Conservation (phyloP, 1,140 invertebrate genomes). For the Pseudachorutes palmiensis region DNA sequence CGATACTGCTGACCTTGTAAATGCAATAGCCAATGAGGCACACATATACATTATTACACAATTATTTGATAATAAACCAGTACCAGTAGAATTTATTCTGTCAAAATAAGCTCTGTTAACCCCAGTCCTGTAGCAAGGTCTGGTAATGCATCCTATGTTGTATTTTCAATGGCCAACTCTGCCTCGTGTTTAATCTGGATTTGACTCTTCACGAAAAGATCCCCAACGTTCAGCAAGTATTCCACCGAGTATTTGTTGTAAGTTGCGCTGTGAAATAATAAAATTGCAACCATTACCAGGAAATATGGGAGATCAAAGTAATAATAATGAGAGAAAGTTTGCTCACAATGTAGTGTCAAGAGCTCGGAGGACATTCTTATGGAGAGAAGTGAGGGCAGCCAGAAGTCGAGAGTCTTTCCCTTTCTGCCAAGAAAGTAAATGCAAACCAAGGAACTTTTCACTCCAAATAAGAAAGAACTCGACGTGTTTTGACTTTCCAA, state of each 20-base stretch:
- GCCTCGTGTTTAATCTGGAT: neutral
- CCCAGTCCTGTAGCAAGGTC: too few species aligned
- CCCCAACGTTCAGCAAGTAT: neutral
- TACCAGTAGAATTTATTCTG: too few species aligned
- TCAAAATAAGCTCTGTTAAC: too few species aligned
- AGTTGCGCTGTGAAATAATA: neutral
- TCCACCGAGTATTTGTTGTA: constrained; percentile 1
- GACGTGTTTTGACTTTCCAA: constrained; percentile 1
- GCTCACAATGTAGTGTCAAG: neutral
- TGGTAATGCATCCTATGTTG: too few species aligned
- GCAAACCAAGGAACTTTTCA: neutral
- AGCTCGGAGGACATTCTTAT: neutral
- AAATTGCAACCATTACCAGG: too few species aligned
- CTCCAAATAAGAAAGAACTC: constrained; percentile 3
- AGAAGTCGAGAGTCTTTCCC: neutral
- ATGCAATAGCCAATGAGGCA: too few species aligned
- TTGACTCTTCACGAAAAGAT: neutral
- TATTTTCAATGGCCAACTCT: neutral
- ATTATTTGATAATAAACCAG: too few species aligned
- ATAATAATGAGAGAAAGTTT: neutral
- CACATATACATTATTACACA: too few species aligned
- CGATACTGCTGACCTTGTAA: neutral
- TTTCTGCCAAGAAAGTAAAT: constrained; percentile 3
- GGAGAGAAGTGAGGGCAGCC: neutral
- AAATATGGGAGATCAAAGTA: neutral